Conservation (phyloP, 2,888 invertebrate genomes). For the Timema podura region DNA sequence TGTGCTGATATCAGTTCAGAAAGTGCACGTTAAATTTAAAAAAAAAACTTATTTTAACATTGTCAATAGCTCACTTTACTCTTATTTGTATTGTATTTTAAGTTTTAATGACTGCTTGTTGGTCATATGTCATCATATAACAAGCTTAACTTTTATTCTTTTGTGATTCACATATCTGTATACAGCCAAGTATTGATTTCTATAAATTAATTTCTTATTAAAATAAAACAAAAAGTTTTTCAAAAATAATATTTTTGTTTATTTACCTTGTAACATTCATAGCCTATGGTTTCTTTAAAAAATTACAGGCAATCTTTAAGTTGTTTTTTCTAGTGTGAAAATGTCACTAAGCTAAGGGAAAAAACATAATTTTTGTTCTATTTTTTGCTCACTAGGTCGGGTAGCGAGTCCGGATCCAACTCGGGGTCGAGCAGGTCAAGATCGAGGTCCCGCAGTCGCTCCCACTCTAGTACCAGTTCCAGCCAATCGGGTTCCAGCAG, state of each 20-base stretch:
- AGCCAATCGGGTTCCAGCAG: slow-evolving; percentile 54
- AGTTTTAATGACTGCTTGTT: no score
- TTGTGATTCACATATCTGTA: no score
- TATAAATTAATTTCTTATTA: no score
- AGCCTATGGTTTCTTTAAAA: neutral
- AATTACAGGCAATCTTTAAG: neutral
- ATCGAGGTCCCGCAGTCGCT: slow-evolving; percentile 44
- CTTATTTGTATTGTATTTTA: no score
- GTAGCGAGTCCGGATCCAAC: slow-evolving; percentile 36
- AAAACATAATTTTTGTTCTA: no score
- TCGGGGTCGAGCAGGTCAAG: slow-evolving; percentile 57
- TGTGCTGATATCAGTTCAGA: no score
- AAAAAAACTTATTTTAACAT: no score
- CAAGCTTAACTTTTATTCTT: no score
- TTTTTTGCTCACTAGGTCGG: slow-evolving; percentile 32
- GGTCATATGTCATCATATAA: no score
- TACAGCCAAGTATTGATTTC: no score
- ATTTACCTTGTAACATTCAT: neutral
- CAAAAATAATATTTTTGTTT: neutral
- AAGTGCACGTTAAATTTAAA: no score
- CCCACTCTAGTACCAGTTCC: slow-evolving; percentile 50
- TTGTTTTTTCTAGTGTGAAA: neutral
- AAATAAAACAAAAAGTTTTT: neutral
- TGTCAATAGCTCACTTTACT: no score
- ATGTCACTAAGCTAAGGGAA: neutral